Conservation (phyloP, 64 coral and sea anemone species). For the Porites lutea region DNA sequence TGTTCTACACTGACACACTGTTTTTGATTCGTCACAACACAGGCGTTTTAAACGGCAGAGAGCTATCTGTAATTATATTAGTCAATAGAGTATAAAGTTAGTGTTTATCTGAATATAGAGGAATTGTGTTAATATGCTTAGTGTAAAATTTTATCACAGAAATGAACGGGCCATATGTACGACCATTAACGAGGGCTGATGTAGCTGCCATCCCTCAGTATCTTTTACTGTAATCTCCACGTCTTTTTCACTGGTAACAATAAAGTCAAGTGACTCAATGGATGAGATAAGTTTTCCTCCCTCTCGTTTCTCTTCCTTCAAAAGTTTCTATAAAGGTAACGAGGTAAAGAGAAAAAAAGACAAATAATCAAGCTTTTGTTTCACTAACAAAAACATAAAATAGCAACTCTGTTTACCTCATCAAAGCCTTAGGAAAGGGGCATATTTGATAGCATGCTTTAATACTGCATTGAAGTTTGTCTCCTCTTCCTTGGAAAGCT, state of each 20-base stretch:
- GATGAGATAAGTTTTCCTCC: conserved; percentile 38
- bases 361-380: neutral
- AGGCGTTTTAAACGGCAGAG: too few species aligned
- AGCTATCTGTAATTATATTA: too few species aligned
- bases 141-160: neutral
- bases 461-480: too few species aligned
- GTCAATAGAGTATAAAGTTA: neutral
- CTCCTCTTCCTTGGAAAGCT: too few species aligned
- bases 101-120: neutral
- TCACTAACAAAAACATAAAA: neutral
- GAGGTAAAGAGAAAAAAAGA: neutral
- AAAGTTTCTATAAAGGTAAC: conserved; percentile 2
- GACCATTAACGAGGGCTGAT: conserved; percentile 2
- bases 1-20: too few species aligned
- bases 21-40: too few species aligned
- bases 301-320: neutral
- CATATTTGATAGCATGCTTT: too few species aligned
- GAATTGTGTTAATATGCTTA: neutral
- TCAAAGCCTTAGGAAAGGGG: too few species aligned
- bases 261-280: conserved; percentile 13
- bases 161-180: neutral
- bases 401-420: too few species aligned
- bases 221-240: conserved; percentile 13
- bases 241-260: neutral
- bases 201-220: neutral